phyloP scores from a whole-genome alignment of 2,113 vertebrate species.

The Siniperca knerii region DNA sequence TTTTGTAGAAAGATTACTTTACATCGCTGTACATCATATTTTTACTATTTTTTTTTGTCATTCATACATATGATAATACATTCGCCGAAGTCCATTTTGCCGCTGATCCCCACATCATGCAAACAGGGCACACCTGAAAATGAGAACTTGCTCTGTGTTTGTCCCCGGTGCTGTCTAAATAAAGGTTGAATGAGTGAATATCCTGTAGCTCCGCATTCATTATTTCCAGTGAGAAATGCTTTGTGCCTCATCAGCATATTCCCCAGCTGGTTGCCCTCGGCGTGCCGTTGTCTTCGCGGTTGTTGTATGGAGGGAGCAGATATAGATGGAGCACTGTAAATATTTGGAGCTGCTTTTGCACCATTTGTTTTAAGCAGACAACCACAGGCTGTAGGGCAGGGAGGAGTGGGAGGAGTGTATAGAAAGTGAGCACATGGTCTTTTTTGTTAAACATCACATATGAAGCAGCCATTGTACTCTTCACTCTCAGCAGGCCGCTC shows the following conservation, averaged over 20 bases:
- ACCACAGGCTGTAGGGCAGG: conserved; percentile 13
- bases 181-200: conserved; percentile 71
- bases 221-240: conserved; percentile 67
- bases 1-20: not conserved
- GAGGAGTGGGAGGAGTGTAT: not conserved
- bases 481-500: not conserved
- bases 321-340: conserved; percentile 74
- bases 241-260: conserved; percentile 76
- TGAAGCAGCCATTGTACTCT: not conserved
- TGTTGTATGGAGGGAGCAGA: conserved; percentile 39
- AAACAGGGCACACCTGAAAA: conserved; percentile 59
- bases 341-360: conserved; percentile 68
- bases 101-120: conserved; percentile 1
- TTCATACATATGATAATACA: not conserved
- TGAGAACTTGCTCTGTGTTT: conserved; percentile 22
- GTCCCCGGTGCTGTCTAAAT: conserved; percentile 59
- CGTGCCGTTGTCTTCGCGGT: conserved; percentile 53
- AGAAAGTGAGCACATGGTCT: not conserved
- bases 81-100: not conserved
- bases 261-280: conserved; percentile 60
- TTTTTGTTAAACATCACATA: not conserved
- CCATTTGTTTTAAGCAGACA: conserved; percentile 57
- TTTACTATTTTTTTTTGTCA: not conserved
- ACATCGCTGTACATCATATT: not conserved
- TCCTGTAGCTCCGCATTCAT: conserved; percentile 63